Conservation (phyloP, 2,113 vertebrate species). For the Cheilinus undulatus region DNA sequence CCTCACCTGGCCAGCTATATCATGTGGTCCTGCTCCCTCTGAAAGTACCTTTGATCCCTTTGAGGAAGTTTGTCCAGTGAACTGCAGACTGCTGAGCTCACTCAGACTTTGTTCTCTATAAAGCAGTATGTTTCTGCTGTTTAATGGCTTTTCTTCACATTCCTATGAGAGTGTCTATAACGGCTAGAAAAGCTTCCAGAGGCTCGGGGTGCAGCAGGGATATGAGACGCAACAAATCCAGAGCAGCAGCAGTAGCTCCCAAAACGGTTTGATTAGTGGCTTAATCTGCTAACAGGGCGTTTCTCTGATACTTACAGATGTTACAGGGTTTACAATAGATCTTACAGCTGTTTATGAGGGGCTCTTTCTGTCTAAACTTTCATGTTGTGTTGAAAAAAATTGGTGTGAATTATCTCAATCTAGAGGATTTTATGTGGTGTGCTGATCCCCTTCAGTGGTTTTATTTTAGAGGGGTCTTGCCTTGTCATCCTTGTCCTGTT, state of each 20-base stretch:
- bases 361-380: slow-evolving; percentile 15
- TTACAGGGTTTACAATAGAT: background rate
- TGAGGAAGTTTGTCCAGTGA: slow-evolving; percentile 49
- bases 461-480: slow-evolving; percentile 15
- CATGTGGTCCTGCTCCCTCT: background rate
- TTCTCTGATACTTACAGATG: background rate
- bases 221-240: slow-evolving; percentile 4
- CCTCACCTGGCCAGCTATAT: background rate
- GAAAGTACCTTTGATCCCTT: slow-evolving; percentile 73
- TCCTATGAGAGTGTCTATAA: slow-evolving; percentile 58
- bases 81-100: slow-evolving; percentile 18
- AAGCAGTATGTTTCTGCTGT: slow-evolving; percentile 37
- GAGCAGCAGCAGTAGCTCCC: slow-evolving; percentile 6
- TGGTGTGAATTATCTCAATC: background rate
- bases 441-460: background rate
- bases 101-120: slow-evolving; percentile 66
- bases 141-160: slow-evolving; percentile 82
- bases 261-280: slow-evolving; percentile 53
- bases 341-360: background rate
- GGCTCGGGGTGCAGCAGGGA: slow-evolving; percentile 9
- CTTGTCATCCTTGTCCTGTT: slow-evolving; percentile 18
- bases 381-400: too few relatives aligned
- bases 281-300: slow-evolving; percentile 21
- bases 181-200: slow-evolving; percentile 1
- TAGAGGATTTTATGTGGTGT: background rate